Conservation (phyloP, 2,888 invertebrate genomes). For the Priocnemis perturbator region DNA sequence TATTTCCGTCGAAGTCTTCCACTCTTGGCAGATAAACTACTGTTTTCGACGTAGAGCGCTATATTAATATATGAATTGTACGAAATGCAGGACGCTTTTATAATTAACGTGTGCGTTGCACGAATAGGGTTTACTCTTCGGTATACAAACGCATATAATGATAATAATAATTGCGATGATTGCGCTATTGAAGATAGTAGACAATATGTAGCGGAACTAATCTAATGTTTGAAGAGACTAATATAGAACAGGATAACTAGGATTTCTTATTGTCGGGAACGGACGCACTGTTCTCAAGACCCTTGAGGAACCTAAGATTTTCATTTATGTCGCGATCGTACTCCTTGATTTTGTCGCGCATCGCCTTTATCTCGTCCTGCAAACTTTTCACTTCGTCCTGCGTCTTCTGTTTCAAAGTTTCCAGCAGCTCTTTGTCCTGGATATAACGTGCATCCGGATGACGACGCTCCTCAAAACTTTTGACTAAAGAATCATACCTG, state of each 20-base stretch:
- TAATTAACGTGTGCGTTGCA: too few species aligned
- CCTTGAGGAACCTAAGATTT: constrained; percentile 59
- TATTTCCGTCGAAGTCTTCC: too few species aligned
- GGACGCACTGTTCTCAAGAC: constrained; percentile 41
- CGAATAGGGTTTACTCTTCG: too few species aligned
- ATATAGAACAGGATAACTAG: too few species aligned
- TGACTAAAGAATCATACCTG: constrained; percentile 47
- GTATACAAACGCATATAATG: too few species aligned
- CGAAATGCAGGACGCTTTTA: too few species aligned
- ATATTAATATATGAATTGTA: too few species aligned
- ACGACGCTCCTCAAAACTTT: background rate
- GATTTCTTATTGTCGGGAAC: too few species aligned
- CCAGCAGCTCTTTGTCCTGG: constrained; percentile 57
- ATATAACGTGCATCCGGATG: background rate
- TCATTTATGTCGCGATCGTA: constrained; percentile 62
- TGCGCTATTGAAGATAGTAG: too few species aligned
- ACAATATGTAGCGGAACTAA: background rate
- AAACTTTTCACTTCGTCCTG: constrained; percentile 60
- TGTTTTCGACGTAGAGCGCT: too few species aligned
- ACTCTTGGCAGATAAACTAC: too few species aligned
- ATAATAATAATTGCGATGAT: too few species aligned
- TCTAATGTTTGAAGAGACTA: background rate
- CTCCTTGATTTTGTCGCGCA: constrained; percentile 61
- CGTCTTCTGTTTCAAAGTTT: constrained; percentile 57
- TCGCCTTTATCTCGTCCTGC: constrained; percentile 57